Evolutionary conservation across 1,140 invertebrate species (phyloP), one percentile per base, ranked within the genome.

Genomic region (Drosophila suzukii): DNA sequence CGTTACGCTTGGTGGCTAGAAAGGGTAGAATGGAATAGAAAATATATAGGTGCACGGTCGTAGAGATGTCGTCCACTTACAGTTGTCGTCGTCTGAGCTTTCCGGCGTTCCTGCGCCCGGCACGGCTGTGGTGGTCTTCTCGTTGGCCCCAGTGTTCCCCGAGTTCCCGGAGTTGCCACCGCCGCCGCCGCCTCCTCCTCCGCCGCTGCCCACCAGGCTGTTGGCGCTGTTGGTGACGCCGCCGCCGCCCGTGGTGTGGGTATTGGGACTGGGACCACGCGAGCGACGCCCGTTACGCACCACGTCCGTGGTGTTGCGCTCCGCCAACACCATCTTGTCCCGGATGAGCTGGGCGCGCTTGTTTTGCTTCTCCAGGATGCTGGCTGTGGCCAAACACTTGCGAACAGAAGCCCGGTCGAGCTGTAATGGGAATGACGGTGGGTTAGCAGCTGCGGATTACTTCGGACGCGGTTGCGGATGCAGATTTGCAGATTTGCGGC

Each of bases 251-350:
- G 94, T 95, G 84, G 94, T 94, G 93, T 97, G 96, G 74, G 95
- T 96, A 94, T 97, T 97, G 63, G 97, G 97, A 94, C 96, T 97
- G 88, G 97, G 96, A 91, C 97, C 97, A 91, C 96, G 94, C 73
- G 97, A 97, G 93, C 96, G 95, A 76, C 96, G 95, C 49, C 97
- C 97, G 93, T 97, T 97, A 89, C 96, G 94, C 71, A 96, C 94
- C 93, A 95, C 95, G 80, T 97, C 96, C 70, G 94, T 94, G 93
- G 94, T 94, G 93, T 96, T 97, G 93, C 96, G 96, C 92, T 97
- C 97, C 11, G 97, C 96, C 92, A 97, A 94, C 90, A 97, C 97
- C 97, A 97, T 97, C 91, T 93, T 91, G 70, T 91, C 90, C 51
- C 89, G 84, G 68, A 91, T 91, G 60, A 91, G 76, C 79, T 91